Conservation (phyloP, 2,797 vertebrate genomes). For the Benthosema pterotum region DNA sequence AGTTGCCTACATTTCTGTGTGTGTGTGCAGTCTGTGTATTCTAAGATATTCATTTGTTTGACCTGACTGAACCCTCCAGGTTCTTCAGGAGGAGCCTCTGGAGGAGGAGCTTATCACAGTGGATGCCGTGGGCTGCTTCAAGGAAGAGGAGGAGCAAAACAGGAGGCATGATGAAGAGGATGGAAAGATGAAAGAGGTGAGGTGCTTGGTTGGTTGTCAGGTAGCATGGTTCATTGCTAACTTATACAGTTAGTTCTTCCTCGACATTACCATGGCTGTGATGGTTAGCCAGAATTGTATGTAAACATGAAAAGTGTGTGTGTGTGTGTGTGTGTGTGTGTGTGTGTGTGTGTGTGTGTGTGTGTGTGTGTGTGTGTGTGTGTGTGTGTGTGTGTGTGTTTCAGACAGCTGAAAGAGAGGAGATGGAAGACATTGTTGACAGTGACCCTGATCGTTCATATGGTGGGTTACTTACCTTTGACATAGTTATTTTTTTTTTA, state of each 20-base stretch:
- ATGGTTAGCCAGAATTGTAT: too few relatives aligned
- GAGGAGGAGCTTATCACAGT: constrained; percentile 96
- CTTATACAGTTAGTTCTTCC: too few relatives aligned
- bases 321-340: background rate
- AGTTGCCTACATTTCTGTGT: constrained; percentile 36
- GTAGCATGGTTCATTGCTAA: background rate
- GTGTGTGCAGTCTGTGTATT: background rate
- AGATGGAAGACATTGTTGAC: too few relatives aligned
- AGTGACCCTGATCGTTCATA: too few relatives aligned
- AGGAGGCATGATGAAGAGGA: constrained; percentile 48
- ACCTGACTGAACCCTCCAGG: constrained; percentile 59
- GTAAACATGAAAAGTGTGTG: background rate
- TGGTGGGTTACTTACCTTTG: too few relatives aligned
- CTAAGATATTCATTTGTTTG: background rate
- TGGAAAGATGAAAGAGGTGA: constrained; percentile 33
- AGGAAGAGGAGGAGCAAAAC: constrained; percentile 73
- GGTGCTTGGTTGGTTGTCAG: background rate
- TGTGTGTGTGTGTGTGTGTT: constrained; percentile 26
- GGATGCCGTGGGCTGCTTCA: constrained; percentile 93
- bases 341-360: constrained; percentile 22
- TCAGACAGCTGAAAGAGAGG: too few relatives aligned
- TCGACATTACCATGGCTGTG: too few relatives aligned
- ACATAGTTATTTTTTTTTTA: too few relatives aligned
- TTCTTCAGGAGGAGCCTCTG: constrained; percentile 75
- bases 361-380: constrained; percentile 14